Evolutionary conservation across 2,888 invertebrate species (phyloP).

Genomic region (Digitonthophagus gazella): DNA sequence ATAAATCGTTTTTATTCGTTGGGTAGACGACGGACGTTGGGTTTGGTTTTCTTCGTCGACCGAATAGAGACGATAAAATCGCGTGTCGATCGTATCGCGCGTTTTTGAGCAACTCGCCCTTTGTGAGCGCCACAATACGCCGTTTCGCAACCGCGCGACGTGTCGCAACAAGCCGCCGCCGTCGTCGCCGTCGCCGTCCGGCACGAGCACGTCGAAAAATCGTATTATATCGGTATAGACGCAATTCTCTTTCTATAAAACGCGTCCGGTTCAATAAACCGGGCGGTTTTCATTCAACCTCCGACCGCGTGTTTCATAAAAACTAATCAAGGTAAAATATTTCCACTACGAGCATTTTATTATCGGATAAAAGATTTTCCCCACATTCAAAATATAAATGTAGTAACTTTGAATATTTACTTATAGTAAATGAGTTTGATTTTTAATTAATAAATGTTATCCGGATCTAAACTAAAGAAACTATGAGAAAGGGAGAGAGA

Average conservation of each 20-base stretch:
- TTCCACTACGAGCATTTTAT: too few relatives aligned
- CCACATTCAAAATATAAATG: too few relatives aligned
- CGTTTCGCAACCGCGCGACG: not conserved
- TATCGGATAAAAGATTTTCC: too few relatives aligned
- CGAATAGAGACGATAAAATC: constrained; percentile 8
- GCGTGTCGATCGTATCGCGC: not conserved
- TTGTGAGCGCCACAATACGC: not conserved
- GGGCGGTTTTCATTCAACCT: not conserved
- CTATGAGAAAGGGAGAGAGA: too few relatives aligned
- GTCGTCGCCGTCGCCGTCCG: not conserved
- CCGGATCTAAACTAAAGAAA: too few relatives aligned
- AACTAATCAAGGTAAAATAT: not conserved
- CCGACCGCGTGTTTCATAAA: not conserved
- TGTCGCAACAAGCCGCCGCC: not conserved
- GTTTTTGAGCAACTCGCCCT: constrained; percentile 7
- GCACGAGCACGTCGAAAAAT: not conserved
- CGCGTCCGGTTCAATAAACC: too few relatives aligned
- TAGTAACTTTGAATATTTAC: too few relatives aligned
- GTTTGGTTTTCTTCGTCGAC: too few relatives aligned
- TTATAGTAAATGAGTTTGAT: too few relatives aligned
- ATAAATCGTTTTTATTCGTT: too few relatives aligned
- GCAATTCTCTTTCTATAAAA: not conserved
- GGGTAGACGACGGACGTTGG: too few relatives aligned
- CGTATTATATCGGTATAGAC: not conserved
- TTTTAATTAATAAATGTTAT: too few relatives aligned